Conservation (phyloP, 2,888 invertebrate species). For the Pachycephus smyrnensis region DNA sequence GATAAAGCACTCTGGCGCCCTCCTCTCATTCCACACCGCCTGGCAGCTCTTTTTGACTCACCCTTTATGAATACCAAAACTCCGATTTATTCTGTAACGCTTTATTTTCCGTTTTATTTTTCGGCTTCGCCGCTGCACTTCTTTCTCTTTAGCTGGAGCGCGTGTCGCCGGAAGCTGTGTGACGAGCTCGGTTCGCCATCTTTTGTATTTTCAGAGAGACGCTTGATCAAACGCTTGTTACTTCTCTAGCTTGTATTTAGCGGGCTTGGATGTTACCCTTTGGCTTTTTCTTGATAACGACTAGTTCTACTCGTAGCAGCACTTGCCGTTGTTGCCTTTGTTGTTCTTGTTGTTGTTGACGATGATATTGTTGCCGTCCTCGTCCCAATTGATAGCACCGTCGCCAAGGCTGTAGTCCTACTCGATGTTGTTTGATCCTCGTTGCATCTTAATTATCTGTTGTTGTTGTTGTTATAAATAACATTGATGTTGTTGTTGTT, state of each 20-base stretch:
- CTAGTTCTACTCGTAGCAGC: not conserved
- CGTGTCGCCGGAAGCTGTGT: not conserved
- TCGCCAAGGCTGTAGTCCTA: not conserved
- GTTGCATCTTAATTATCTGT: not conserved
- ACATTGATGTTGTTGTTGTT: not conserved
- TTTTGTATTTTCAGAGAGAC: not conserved
- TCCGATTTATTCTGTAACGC: not conserved
- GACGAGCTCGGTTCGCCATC: not conserved
- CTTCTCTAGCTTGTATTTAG: not conserved
- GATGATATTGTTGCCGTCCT: not conserved
- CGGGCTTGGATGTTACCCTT: not conserved
- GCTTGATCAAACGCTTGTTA: not conserved
- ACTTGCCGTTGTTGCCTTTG: not conserved
- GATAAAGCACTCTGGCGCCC: not conserved
- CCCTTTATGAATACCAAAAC: not conserved
- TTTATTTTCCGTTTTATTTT: not conserved
- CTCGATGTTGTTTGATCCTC: not conserved
- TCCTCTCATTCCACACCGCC: not conserved
- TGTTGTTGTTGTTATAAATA: not conserved
- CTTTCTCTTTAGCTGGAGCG: not conserved
- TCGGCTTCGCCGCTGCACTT: not conserved
- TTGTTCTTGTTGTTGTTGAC: not conserved
- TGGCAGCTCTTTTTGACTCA: not conserved
- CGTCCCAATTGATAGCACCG: not conserved
- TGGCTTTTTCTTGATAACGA: not conserved